Percentiles rank a stretch among this genome's conserved stretches.
These are phyloP conservation scores for Noctilio leporinus DNA, from an alignment of 2,113 vertebrate genomes.

Conservation along the genomic window DNA sequence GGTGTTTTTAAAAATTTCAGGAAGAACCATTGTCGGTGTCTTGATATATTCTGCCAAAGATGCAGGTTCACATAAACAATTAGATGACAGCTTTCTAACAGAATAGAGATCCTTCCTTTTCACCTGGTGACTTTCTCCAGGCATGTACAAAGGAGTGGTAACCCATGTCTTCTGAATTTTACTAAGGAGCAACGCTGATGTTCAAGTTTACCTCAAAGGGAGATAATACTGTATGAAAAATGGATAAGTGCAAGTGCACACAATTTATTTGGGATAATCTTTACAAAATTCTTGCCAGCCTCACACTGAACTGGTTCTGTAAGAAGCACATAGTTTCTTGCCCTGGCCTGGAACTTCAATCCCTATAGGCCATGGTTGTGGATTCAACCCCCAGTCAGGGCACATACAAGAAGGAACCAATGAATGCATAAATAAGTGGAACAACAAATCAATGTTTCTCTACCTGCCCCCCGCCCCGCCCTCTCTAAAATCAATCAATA, in stretches of 20 bases:
- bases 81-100: background rate
- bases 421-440: no score
- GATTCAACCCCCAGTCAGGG: no score
- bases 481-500: no score
- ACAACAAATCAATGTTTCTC: no score
- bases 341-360: no score
- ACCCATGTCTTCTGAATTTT: background rate
- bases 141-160: background rate
- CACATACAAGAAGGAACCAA: no score
- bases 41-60: background rate
- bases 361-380: no score
- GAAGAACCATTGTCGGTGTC: background rate
- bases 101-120: background rate
- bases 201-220: slow-evolving; percentile 32
- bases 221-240: background rate
- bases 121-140: background rate
- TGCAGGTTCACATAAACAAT: background rate
- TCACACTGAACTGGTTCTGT: slow-evolving; percentile 16
- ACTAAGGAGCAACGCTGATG: slow-evolving; percentile 18
- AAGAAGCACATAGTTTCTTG: slow-evolving; percentile 64
- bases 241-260: background rate
- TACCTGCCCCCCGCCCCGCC: no score
- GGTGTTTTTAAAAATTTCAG: background rate
- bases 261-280: background rate
- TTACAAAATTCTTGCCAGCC: background rate